Percentiles rank a stretch among this genome's conserved stretches.
Conservation (phyloP, 23 tunicate genomes). For the Aplidium turbinatum region DNA sequence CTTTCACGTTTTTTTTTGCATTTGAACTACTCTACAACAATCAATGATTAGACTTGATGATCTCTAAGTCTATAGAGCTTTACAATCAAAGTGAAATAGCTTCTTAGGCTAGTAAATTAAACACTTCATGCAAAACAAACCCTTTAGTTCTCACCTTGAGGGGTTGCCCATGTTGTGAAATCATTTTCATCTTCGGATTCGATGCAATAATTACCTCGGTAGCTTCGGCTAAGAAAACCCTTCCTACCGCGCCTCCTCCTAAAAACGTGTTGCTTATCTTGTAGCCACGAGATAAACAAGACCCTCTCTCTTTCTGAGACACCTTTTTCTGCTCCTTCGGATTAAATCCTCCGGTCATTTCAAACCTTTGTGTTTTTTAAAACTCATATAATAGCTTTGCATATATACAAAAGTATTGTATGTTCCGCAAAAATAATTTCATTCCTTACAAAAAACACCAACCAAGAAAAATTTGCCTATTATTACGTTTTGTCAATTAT, state of each 20-base stretch:
- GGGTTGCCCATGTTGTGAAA: background rate
- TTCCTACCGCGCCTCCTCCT: slow-evolving; percentile 30
- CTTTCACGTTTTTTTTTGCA: no score
- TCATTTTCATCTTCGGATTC: background rate
- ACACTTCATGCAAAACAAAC: no score
- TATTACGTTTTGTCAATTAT: no score
- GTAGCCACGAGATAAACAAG: slow-evolving; percentile 15
- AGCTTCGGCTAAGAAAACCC: slow-evolving; percentile 20
- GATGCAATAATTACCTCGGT: background rate
- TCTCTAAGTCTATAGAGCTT: background rate
- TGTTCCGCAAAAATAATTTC: no score
- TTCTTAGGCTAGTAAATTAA: background rate
- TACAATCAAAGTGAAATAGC: background rate
- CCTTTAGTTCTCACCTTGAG: slow-evolving; percentile 7
- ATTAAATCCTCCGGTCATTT: no score
- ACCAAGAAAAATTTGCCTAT: no score
- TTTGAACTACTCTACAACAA: no score
- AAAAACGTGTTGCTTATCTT: slow-evolving; percentile 11
- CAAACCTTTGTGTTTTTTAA: no score
- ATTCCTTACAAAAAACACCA: no score
- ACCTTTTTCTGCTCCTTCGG: no score
- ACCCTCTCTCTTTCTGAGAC: background rate
- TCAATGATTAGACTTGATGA: background rate
- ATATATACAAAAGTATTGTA: no score
- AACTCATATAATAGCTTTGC: no score